Percentiles rank a stretch among this genome's conserved stretches.
phyloP scores from a whole-genome alignment of 2,797 vertebrate genomes.

The Lithobates sylvaticus region DNA sequence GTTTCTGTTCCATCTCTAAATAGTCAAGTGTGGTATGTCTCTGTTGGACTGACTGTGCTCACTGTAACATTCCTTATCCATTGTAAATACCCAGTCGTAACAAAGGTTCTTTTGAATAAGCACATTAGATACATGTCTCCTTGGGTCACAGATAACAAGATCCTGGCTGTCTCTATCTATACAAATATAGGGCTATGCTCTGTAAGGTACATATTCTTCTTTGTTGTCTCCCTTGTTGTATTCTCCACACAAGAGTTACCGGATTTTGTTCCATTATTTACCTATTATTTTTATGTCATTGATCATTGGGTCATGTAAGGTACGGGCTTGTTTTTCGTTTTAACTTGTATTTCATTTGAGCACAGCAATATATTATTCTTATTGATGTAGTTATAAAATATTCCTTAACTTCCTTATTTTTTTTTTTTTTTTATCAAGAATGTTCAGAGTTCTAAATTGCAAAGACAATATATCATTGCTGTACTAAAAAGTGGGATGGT shows the following conservation, averaged over 20 bases:
- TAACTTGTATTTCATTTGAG: not conserved
- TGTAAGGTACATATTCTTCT: constrained; percentile 2
- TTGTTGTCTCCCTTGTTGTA: not conserved
- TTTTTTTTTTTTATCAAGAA: not conserved
- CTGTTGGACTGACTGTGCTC: too few relatives aligned
- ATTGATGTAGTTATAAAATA: not conserved
- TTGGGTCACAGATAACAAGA: not conserved
- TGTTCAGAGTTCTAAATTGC: too few relatives aligned
- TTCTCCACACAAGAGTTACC: constrained; percentile 9
- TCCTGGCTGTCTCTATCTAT: not conserved
- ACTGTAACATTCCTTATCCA: too few relatives aligned
- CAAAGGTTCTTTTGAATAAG: not conserved
- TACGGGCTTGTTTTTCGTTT: not conserved
- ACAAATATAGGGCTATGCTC: not conserved
- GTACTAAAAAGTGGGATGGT: too few relatives aligned
- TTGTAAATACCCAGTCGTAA: not conserved
- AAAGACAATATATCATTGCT: too few relatives aligned
- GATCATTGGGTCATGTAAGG: constrained; percentile 8
- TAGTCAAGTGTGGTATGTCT: too few relatives aligned
- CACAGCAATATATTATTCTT: not conserved
- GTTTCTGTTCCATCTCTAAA: too few relatives aligned
- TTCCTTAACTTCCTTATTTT: not conserved
- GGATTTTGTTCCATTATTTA: constrained; percentile 30
- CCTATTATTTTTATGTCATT: constrained; percentile 8
- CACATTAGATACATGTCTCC: not conserved